These are phyloP conservation scores for Harpegnathos saltator DNA, from an alignment of 1,140 invertebrate species.

Conservation along the genomic window DNA sequence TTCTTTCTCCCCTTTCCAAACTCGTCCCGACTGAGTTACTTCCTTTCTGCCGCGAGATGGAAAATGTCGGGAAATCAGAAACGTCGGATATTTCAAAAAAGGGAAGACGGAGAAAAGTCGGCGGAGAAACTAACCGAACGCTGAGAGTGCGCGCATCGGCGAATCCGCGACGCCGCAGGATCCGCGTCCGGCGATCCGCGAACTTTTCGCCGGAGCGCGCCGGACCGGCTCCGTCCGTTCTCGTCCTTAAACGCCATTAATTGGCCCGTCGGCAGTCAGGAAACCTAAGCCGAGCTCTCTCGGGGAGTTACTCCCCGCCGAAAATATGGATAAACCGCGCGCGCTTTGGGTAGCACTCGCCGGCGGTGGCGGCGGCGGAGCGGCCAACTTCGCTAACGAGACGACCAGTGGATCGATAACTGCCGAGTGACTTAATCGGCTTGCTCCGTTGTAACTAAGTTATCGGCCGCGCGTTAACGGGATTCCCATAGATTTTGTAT, in stretches of 20 bases:
- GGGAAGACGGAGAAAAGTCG: conserved; percentile 5
- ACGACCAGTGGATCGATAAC: conserved; percentile 32
- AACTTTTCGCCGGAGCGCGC: conserved; percentile 28
- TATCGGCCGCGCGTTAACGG: not conserved
- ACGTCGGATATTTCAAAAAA: too few relatives aligned
- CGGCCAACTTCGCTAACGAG: conserved; percentile 41
- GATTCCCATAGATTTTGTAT: not conserved
- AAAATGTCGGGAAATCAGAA: conserved; percentile 2
- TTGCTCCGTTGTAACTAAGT: not conserved
- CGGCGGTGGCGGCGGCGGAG: not conserved
- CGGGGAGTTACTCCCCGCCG: not conserved
- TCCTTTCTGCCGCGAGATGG: not conserved
- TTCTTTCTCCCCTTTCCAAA: conserved; percentile 1
- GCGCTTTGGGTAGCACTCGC: conserved; percentile 5
- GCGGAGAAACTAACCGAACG: not conserved
- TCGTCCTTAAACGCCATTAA: conserved; percentile 50
- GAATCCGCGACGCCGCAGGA: not conserved
- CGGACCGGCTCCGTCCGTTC: not conserved
- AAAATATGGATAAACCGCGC: conserved; percentile 50
- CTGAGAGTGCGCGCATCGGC: not conserved
- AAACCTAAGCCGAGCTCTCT: conserved; percentile 37
- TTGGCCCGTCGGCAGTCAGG: conserved; percentile 29
- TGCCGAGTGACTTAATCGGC: not conserved
- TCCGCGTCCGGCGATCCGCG: conserved; percentile 7
- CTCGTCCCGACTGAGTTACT: not conserved